Base-by-base conservation (phyloP, 1,140 invertebrate species). In the Ooceraea biroi region DNA sequence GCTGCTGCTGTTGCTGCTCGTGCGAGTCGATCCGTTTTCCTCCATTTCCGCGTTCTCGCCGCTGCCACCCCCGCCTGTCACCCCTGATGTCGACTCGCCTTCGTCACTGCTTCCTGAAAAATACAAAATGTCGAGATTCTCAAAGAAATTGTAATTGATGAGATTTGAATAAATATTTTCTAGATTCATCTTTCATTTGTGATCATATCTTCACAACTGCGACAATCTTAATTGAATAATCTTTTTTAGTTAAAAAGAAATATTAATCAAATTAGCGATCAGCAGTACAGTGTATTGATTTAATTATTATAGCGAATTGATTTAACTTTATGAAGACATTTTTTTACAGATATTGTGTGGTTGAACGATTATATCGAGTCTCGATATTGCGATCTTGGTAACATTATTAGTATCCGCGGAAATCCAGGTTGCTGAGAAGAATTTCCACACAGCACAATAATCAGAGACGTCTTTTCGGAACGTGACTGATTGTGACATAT, bases 81-180 rank as follows among this genome's bases (percentile, higher is more conserved):
- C 74, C 25, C 83, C 84, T 46, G 87, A 85, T 50, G 83, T 82
- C 74, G 89, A 85, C 88, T 94, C 94, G 72, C 92, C 93, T 89
- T 94, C 94, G 91, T 94, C 93, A 91, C 93, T 94, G 89, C 92
- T 94, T 93, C 94, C 94, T 94, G 76, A 46, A 68, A 87, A 27
- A 77, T 63, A 27, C 0, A 76, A 46, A 41, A 0, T 27, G 36
- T 0, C 14, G 12, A 55, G 14, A 30, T 27, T 68, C 22, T 68
- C 22, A 68, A 10, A 30, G 7, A 55, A 36, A 36, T 7, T 19
- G 52, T 19, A 30, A 48, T 8, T 4, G 19, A 44, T 52, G 12
- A 60, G 12, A 19, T 17, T 61, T 60, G 3, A 60, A 74, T n/a
- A 27, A 73, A 73, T 58, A 10, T 3, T 25, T n/a, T 7, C 36